Evolutionary conservation across 2,113 vertebrate species (phyloP).

Genomic region (Asarcornis scutulata): DNA sequence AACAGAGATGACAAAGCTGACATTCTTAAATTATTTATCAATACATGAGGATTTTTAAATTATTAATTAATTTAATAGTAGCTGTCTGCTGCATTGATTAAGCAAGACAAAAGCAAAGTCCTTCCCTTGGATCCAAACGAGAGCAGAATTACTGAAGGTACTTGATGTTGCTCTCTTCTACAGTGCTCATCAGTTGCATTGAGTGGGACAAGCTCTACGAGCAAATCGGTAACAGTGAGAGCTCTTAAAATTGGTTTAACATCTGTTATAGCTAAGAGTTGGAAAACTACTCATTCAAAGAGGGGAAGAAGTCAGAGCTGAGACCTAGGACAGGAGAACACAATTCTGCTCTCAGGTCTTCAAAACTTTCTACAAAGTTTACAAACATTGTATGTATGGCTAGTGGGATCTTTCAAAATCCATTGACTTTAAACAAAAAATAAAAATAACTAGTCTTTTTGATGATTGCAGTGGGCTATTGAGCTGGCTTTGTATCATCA

Average conservation of each 20-base stretch:
- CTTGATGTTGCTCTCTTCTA: not conserved
- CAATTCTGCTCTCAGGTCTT: not conserved
- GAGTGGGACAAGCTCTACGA: rapidly evolving
- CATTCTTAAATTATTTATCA: slow-evolving; percentile 33
- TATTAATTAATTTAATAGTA: slow-evolving; percentile 24
- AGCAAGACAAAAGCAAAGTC: not conserved
- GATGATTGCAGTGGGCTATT: not conserved
- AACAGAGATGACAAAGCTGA: not conserved
- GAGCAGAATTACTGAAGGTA: not conserved
- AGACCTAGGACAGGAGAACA: not conserved
- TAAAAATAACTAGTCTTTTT: not conserved
- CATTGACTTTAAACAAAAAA: not conserved
- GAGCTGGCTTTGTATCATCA: not conserved
- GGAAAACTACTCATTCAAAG: not conserved
- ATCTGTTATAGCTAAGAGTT: not conserved
- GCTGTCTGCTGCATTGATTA: not conserved
- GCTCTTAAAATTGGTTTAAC: not conserved
- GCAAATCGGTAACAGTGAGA: not conserved
- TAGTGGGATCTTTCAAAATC: not conserved
- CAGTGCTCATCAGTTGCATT: not conserved
- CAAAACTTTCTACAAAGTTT: not conserved
- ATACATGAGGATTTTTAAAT: not conserved
- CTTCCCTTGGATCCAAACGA: not conserved
- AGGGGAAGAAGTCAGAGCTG: not conserved
- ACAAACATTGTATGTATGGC: no score